Conservation (phyloP, 2,113 vertebrate species). For the Chrysochloris asiatica region DNA sequence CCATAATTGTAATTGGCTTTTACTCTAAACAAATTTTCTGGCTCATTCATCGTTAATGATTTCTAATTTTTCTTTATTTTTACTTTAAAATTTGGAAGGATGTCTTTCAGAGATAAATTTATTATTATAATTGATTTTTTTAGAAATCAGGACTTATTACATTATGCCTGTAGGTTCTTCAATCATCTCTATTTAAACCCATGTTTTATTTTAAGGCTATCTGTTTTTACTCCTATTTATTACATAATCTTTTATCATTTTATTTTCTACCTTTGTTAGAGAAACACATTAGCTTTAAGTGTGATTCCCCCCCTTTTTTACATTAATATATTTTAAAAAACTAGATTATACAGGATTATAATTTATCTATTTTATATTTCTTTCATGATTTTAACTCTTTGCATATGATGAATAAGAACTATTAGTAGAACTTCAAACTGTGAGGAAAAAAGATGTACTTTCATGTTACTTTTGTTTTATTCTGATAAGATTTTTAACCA, state of each 20-base stretch:
- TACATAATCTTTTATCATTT: not conserved
- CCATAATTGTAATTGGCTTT: conserved; percentile 74
- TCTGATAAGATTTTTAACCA: conserved; percentile 41
- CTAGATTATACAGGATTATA: not conserved
- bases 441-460: conserved; percentile 2
- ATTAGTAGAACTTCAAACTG: not conserved
- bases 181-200: conserved; percentile 20
- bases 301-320: not conserved
- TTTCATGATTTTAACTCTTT: conserved; percentile 20
- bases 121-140: conserved; percentile 7
- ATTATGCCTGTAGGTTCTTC: not conserved
- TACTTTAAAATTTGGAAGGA: conserved; percentile 12
- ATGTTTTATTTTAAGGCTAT: not conserved
- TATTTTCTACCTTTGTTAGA: not conserved
- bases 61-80: conserved; percentile 55
- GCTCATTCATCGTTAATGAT: conserved; percentile 61
- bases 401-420: conserved; percentile 29
- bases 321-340: conserved; percentile 34
- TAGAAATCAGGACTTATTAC: not conserved
- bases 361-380: conserved; percentile 9
- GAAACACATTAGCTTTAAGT: conserved; percentile 48
- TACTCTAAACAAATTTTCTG: conserved; percentile 67
- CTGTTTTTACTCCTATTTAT: conserved; percentile 45
- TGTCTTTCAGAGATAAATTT: not conserved
- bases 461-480: not conserved